phyloP scores from a whole-genome alignment of 2,797 vertebrate genomes.

The Catostomus latipinnis region DNA sequence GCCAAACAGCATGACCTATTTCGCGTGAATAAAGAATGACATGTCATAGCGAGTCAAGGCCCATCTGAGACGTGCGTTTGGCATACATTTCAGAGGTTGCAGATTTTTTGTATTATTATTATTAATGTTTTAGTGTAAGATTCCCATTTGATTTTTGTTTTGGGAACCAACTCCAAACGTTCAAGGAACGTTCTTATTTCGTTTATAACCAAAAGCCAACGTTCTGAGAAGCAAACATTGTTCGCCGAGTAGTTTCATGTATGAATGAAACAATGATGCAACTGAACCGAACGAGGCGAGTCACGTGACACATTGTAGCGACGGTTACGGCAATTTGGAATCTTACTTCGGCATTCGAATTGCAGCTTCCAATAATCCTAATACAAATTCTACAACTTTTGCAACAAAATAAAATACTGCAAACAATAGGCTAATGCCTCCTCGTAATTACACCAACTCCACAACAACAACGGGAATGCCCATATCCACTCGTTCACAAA shows the following conservation, averaged over 20 bases:
- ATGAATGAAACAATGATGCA: conserved; percentile 31
- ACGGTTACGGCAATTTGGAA: neutral
- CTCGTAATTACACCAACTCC: neutral
- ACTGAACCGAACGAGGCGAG: conserved; percentile 18
- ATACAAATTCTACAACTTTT: no score
- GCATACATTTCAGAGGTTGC: no score
- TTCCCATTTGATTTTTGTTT: no score
- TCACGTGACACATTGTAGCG: neutral
- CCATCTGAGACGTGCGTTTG: no score
- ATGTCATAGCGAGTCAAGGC: no score
- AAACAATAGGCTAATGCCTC: neutral
- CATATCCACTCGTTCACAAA: neutral
- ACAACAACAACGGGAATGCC: neutral
- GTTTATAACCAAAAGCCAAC: neutral
- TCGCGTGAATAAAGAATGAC: neutral
- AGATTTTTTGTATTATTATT: no score
- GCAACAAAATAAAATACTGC: no score
- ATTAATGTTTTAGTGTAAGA: no score
- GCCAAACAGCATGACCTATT: conserved; percentile 9
- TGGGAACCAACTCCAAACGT: no score
- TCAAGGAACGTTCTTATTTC: neutral
- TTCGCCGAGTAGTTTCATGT: neutral
- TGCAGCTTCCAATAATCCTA: no score
- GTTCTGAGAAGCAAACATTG: no score
- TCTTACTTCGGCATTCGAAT: no score